A percentile compares a stretch with the other conserved stretches of the same genome.
These are phyloP conservation scores for Pyrrhia umbra DNA, from an alignment of 2,888 invertebrate species.

Conservation along the genomic window DNA sequence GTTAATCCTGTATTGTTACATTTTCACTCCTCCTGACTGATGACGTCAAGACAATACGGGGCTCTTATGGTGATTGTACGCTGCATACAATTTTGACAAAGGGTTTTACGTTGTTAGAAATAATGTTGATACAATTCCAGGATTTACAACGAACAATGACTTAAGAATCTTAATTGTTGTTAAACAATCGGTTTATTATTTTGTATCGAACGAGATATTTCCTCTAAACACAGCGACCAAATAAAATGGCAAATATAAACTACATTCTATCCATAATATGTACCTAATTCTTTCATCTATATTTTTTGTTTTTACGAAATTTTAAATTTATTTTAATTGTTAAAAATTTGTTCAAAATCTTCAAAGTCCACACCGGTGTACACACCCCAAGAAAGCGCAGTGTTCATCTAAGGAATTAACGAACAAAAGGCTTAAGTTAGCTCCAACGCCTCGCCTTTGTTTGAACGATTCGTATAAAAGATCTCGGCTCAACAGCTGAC, in stretches of 20 bases:
- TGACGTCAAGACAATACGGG: slow-evolving; percentile 86
- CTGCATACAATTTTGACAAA: slow-evolving; percentile 49
- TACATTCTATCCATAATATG: too few relatives aligned
- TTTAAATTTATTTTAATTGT: neutral
- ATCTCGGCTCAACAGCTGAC: slow-evolving; percentile 78
- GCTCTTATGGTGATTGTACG: slow-evolving; percentile 78
- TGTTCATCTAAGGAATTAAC: slow-evolving; percentile 82
- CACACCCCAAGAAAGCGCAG: slow-evolving; percentile 67
- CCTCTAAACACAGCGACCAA: too few relatives aligned
- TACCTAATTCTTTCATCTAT: too few relatives aligned
- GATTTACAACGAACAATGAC: neutral
- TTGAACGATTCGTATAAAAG: slow-evolving; percentile 78
- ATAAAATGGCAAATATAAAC: too few relatives aligned
- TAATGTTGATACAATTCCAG: neutral
- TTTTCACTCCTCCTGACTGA: slow-evolving; percentile 86
- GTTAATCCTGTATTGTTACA: slow-evolving; percentile 88
- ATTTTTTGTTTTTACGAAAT: too few relatives aligned
- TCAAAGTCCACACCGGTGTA: slow-evolving; percentile 64
- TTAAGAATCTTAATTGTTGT: neutral
- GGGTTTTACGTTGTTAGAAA: neutral
- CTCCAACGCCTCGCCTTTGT: slow-evolving; percentile 77
- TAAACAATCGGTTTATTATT: neutral
- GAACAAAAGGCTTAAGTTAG: slow-evolving; percentile 87
- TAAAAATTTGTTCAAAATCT: neutral
- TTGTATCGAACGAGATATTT: too few relatives aligned